Base-by-base conservation (phyloP, 2,888 invertebrate species). In the Neoascia interrupta region DNA sequence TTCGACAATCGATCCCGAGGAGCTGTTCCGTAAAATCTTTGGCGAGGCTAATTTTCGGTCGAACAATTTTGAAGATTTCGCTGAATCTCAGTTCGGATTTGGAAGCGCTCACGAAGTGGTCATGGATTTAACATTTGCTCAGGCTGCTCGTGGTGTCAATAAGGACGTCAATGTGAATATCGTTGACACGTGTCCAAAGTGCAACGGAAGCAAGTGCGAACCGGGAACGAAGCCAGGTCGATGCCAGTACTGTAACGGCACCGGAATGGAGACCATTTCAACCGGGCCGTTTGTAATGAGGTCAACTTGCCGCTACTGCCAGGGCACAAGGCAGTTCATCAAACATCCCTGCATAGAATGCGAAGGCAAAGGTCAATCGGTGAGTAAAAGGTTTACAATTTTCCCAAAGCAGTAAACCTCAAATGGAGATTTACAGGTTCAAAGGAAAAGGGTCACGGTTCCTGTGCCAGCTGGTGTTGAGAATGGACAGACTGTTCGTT, bases 281-380 rank as follows among this genome's bases (percentile, higher is more conserved):
- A 93, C 94, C 81, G 98, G 98, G 21, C 98, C 98, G 54, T 99
- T 98, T 89, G 94, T 98, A 19, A 98, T 99, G 98, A 91, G 97
- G 60, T 96, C 97, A 1, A 97, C 98, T 0, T 99, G 98, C 87
- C 91, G 98, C 58, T 94, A 95, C 83, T 98, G 97, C 85, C 94
- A 95, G 84, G 98, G 98, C 0, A 92, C 94, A 0, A 92, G 96
- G 64, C 93, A 95, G 90, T 92, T 94, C 82, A 98, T 99, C 73
- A 96, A 96, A 86, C 93, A 92, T 86, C 98, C 98, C 0, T 99
- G 99, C 85, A 85, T 86, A 0, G 97, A 97, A 85, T 99, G 99
- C 86, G 94, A 95, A 83, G 99, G 97, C 23, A 97, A 97, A 88
- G 99, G 98, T 0, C 93, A 93, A 84, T 92, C 93, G 49, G 94